A percentile compares a stretch with the other conserved stretches of the same genome.
Evolutionary conservation across 2,113 vertebrate species (phyloP).

Genomic region (Chlorocebus sabaeus): DNA sequence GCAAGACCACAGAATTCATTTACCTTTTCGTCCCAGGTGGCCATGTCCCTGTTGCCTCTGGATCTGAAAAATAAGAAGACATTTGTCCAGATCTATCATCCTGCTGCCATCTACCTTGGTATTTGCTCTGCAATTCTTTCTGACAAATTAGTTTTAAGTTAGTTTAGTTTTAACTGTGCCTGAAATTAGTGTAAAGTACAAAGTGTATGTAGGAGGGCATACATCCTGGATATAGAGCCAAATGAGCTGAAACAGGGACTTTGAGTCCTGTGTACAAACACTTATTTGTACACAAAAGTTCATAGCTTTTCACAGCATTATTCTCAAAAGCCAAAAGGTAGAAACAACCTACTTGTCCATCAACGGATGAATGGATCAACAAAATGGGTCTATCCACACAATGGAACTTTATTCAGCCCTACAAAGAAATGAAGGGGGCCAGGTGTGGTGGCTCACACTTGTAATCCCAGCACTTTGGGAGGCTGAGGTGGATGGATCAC

Average conservation of each 20-base stretch:
- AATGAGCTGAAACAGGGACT: not conserved
- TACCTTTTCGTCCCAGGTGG: slow-evolving; percentile 62
- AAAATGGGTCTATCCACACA: not conserved
- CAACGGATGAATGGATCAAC: not conserved
- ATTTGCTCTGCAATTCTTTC: not conserved
- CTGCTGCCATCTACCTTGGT: not conserved
- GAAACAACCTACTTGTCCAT: not conserved
- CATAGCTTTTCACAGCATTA: not conserved
- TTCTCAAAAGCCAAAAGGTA: not conserved
- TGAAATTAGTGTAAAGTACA: not conserved
- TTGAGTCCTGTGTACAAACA: too few species aligned
- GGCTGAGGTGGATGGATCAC: too few species aligned
- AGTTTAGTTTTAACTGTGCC: not conserved
- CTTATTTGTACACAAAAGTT: not conserved
- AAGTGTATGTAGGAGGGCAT: not conserved
- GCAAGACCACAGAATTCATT: not conserved
- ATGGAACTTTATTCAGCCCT: not conserved
- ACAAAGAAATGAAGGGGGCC: not conserved
- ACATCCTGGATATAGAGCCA: not conserved
- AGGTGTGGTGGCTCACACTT: too few species aligned
- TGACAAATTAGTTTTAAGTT: not conserved
- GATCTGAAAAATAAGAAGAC: slow-evolving; percentile 43
- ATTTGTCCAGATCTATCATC: not conserved
- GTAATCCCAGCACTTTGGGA: too few species aligned
- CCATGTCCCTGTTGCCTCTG: slow-evolving; percentile 34